Evolutionary conservation across 2,888 invertebrate genomes (phyloP), one percentile per base, ranked within the genome.

Genomic region (Agonum fuliginosum): DNA sequence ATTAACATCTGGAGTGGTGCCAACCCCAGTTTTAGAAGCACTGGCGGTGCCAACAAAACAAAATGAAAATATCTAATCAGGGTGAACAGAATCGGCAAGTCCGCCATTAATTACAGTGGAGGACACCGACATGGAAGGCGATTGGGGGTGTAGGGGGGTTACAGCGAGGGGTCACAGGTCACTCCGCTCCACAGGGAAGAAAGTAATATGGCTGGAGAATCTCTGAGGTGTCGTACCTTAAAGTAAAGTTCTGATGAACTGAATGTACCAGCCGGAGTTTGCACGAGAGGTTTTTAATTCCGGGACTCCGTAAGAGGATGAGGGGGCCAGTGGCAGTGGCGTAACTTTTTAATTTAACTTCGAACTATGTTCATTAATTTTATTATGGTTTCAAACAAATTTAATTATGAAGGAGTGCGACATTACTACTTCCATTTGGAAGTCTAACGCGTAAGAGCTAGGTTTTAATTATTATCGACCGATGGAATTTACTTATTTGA

Each of bases 141-240:
- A n/a, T n/a, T n/a, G n/a, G n/a, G 19, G 12, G 19, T 3, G 8
- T n/a, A n/a, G 30, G 19, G 27, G 43, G 12, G 5, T 34, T 5
- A 8, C 62, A 4, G 22, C 62, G 6, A 19, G 30, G n/a, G n/a
- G n/a, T n/a, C n/a, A n/a, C n/a, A n/a, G n/a, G n/a, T n/a, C n/a
- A n/a, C n/a, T 54, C 54, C 30, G 69, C 74, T 72, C 73, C 78
- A 43, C 51, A 43, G 78, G 67, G 67, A 75, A 17, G 20, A 27
- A 67, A 75, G 62, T 69, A 78, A 78, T 69, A 58, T 74, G 34
- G 27, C 30, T 12, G 19, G 24, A 22, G 30, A 22, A 58, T 82
- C 83, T 82, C 83, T 72, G 80, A 81, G 83, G 83, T 81, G 82
- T 80, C 82, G 82, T 83, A 82, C 82, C 82, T 82, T 82, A 82